Evolutionary conservation across 2,797 vertebrate genomes (phyloP).

Genomic region (Ctenopoma multispine): DNA sequence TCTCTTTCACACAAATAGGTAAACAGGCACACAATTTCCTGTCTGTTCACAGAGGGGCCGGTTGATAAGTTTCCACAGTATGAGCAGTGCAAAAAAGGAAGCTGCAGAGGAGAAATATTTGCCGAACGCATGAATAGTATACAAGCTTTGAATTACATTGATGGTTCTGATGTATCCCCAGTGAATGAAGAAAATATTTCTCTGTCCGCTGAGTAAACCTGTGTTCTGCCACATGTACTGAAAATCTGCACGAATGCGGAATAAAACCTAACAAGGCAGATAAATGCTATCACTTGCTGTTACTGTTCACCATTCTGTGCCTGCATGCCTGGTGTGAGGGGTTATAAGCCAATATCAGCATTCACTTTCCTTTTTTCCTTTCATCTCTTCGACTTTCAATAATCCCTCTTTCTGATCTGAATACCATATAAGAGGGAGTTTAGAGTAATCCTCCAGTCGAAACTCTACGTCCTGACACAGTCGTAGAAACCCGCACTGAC

Average conservation of each 20-base stretch:
- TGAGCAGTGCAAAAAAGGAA: not conserved
- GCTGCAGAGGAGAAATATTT: constrained; percentile 4
- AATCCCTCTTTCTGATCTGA: constrained; percentile 69
- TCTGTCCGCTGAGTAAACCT: constrained; percentile 20
- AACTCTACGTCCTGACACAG: constrained; percentile 60
- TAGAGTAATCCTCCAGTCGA: constrained; percentile 65
- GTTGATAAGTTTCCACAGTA: constrained; percentile 7
- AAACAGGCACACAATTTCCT: constrained; percentile 8
- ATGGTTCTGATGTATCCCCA: constrained; percentile 13
- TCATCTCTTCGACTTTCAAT: constrained; percentile 68
- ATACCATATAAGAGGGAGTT: constrained; percentile 61
- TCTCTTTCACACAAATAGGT: constrained; percentile 12
- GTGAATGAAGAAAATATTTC: constrained; percentile 16
- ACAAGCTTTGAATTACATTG: constrained; percentile 34
- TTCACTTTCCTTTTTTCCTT: constrained; percentile 55
- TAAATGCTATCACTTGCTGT: constrained; percentile 56
- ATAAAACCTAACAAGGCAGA: constrained; percentile 57
- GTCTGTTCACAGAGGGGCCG: constrained; percentile 1
- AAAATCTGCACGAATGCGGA: constrained; percentile 33
- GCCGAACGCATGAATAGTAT: not conserved
- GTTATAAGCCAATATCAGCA: constrained; percentile 58
- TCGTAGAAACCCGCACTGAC: constrained; percentile 39
- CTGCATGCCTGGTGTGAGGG: constrained; percentile 41
- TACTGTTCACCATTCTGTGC: constrained; percentile 51
- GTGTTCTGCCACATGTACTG: constrained; percentile 13